A percentile compares a stretch with the other conserved stretches of the same genome.
phyloP scores from a whole-genome alignment of 2,888 invertebrate genomes.

The Psylliodes chrysocephalus region DNA sequence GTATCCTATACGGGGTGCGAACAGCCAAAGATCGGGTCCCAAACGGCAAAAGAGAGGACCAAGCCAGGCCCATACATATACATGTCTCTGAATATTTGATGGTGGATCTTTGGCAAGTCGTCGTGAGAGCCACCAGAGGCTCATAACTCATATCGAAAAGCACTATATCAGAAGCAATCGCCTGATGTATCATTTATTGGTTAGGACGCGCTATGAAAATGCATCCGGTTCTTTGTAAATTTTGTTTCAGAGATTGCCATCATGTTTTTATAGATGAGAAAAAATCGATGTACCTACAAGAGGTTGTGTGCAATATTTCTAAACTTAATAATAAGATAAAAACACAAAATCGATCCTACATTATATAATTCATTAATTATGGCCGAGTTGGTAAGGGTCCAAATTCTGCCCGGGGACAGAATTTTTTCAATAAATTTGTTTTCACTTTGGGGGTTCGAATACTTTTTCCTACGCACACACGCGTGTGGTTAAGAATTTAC shows the following conservation, averaged over 20 bases:
- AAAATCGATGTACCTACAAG: no score
- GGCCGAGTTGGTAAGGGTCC: no score
- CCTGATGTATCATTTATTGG: slow-evolving; percentile 57
- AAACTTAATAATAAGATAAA: no score
- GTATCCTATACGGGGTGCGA: slow-evolving; percentile 30
- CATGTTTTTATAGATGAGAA: no score
- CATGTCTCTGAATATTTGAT: slow-evolving; percentile 62
- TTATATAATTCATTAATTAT: no score
- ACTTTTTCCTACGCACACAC: no score
- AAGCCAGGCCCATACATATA: slow-evolving; percentile 49
- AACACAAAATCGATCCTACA: no score
- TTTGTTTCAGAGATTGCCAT: neutral
- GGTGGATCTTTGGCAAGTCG: slow-evolving; percentile 62
- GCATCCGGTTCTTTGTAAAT: slow-evolving; percentile 10
- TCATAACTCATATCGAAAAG: slow-evolving; percentile 64
- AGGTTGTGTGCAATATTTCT: no score
- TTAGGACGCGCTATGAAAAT: slow-evolving; percentile 38
- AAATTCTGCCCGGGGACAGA: no score
- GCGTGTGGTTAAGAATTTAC: no score
- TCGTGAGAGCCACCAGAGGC: slow-evolving; percentile 61
- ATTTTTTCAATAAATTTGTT: no score
- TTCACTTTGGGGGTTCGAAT: no score
- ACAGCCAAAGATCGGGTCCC: slow-evolving; percentile 12
- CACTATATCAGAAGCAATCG: slow-evolving; percentile 62
- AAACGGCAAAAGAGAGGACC: slow-evolving; percentile 14